A percentile compares a stretch with the other conserved stretches of the same genome.
Evolutionary conservation across 2,113 vertebrate species (phyloP).

Genomic region (Verasper variegatus): DNA sequence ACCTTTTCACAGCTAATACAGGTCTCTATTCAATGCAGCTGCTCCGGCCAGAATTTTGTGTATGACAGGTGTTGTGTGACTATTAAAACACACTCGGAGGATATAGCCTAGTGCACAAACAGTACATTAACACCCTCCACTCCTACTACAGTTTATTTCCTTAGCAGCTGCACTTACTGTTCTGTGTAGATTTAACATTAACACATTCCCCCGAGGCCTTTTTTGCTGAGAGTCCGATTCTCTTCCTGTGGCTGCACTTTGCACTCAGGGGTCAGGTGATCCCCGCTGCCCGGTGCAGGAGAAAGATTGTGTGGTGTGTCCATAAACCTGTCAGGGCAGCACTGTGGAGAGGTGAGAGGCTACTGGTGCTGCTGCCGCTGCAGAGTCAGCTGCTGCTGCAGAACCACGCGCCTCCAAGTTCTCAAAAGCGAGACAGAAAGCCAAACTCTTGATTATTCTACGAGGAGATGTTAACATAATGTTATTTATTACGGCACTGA

Average conservation of each 20-base stretch:
- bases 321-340: constrained; percentile 58
- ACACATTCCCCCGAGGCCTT: constrained; percentile 15
- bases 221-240: constrained; percentile 3
- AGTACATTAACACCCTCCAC: constrained; percentile 22
- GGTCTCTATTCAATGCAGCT: background rate
- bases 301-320: constrained; percentile 26
- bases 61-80: constrained; percentile 3
- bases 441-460: constrained; percentile 11
- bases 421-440: background rate
- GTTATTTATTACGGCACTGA: constrained; percentile 20
- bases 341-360: constrained; percentile 41
- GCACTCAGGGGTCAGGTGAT: constrained; percentile 18
- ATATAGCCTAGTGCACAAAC: constrained; percentile 11
- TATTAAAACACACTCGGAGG: constrained; percentile 24
- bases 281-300: background rate
- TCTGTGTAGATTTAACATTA: constrained; percentile 29
- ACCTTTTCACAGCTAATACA: background rate
- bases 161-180: constrained; percentile 6
- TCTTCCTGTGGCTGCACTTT: constrained; percentile 20
- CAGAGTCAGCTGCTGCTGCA: constrained; percentile 20
- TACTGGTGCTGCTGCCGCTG: constrained; percentile 7
- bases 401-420: too few species aligned
- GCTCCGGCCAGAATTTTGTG: background rate
- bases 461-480: constrained; percentile 17
- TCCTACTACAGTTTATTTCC: constrained; percentile 16